These are phyloP conservation scores for Nomada hirtipes DNA, from an alignment of 2,888 invertebrate species.

Conservation along the genomic window DNA sequence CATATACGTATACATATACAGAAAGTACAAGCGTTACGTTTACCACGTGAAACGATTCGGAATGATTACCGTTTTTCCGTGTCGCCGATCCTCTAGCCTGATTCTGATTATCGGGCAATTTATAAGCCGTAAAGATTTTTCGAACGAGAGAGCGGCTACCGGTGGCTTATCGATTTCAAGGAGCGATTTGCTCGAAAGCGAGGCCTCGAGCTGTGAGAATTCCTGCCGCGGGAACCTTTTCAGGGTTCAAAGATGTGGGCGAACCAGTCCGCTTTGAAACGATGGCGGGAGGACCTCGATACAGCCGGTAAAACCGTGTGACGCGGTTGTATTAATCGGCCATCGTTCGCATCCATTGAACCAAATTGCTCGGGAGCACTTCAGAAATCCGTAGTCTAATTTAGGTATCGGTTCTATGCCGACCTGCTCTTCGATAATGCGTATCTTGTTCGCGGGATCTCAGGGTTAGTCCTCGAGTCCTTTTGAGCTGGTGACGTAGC, in stretches of 20 bases:
- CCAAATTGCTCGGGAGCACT: conserved; percentile 34
- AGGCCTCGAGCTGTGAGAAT: conserved; percentile 59
- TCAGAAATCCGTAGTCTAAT: conserved; percentile 31
- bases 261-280: conserved; percentile 74
- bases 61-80: conserved; percentile 2
- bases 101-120: conserved; percentile 31
- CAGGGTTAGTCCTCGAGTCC: background rate
- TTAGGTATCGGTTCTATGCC: background rate
- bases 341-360: conserved; percentile 25
- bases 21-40: background rate
- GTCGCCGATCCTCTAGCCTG: background rate
- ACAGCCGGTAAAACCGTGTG: conserved; percentile 37
- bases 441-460: background rate
- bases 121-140: conserved; percentile 45
- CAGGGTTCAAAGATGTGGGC: conserved; percentile 73
- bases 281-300: conserved; percentile 61
- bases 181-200: conserved; percentile 59
- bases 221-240: conserved; percentile 56
- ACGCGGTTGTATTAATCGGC: conserved; percentile 22
- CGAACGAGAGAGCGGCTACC: conserved; percentile 49
- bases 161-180: conserved; percentile 66
- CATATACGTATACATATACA: background rate
- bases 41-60: background rate
- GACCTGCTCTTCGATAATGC: background rate
- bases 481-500: background rate